Percentiles rank a stretch among this genome's conserved stretches.
Evolutionary conservation across 1,140 invertebrate genomes (phyloP).

Genomic region (Probaryconus sp.): DNA sequence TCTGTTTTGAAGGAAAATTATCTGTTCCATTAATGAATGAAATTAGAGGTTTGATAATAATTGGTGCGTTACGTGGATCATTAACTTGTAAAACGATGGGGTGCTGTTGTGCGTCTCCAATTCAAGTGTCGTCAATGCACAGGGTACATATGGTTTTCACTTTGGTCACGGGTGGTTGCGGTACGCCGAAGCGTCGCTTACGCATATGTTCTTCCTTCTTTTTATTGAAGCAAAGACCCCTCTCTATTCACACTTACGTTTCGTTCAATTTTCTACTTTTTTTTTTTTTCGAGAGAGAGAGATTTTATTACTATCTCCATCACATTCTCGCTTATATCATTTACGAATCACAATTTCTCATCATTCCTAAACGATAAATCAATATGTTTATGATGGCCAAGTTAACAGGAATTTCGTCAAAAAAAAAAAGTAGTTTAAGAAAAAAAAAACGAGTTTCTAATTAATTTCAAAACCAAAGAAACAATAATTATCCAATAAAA

Average conservation of each 20-base stretch:
- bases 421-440: too few relatives aligned
- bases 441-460: too few relatives aligned
- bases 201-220: slow-evolving; percentile 42
- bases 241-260: slow-evolving; percentile 1
- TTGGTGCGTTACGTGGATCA: slow-evolving; percentile 46
- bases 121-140: slow-evolving; percentile 56
- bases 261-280: not conserved
- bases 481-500: too few relatives aligned
- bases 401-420: too few relatives aligned
- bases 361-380: too few relatives aligned
- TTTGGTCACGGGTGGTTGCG: slow-evolving; percentile 53
- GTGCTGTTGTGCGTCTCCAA: slow-evolving; percentile 33
- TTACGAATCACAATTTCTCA: too few relatives aligned
- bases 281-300: too few relatives aligned
- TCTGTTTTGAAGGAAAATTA: too few relatives aligned
- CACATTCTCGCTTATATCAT: too few relatives aligned
- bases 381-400: too few relatives aligned
- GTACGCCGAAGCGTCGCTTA: slow-evolving; percentile 44
- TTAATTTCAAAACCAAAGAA: too few relatives aligned
- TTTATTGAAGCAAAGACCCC: slow-evolving; percentile 7
- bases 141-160: slow-evolving; percentile 55
- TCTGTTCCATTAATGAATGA: slow-evolving; percentile 47
- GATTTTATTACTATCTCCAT: too few relatives aligned
- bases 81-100: slow-evolving; percentile 45
- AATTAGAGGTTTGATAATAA: slow-evolving; percentile 38